Percentiles rank a stretch among this genome's conserved stretches.
Evolutionary conservation across 2,888 invertebrate species (phyloP).

Genomic region (Cheilosia vulpina): DNA sequence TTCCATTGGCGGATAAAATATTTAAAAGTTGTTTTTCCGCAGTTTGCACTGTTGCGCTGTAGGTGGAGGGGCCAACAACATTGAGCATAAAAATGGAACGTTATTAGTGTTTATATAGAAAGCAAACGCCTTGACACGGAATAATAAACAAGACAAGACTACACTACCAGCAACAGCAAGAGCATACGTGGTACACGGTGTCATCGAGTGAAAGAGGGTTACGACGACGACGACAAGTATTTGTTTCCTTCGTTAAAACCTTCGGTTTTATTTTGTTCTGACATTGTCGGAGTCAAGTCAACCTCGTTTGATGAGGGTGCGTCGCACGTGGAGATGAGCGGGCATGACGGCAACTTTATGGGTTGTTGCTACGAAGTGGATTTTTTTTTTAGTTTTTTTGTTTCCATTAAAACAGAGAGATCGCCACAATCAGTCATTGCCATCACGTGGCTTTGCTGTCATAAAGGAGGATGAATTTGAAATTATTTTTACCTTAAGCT

Average conservation of each 20-base stretch:
- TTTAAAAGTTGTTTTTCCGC: slow-evolving; percentile 21
- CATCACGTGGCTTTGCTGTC: slow-evolving; percentile 39
- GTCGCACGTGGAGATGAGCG: not conserved
- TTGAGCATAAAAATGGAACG: slow-evolving; percentile 64
- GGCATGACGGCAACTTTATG: slow-evolving; percentile 2
- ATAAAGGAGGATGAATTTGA: slow-evolving; percentile 20
- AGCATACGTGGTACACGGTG: slow-evolving; percentile 1
- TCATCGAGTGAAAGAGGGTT: slow-evolving; percentile 17
- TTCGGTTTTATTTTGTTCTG: slow-evolving; percentile 33
- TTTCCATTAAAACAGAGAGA: not conserved
- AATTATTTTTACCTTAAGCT: slow-evolving; percentile 25
- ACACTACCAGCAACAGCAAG: not conserved
- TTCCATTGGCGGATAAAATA: slow-evolving; percentile 27
- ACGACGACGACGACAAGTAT: not conserved
- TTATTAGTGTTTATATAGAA: slow-evolving; percentile 40
- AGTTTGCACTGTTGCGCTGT: not conserved
- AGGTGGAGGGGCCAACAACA: slow-evolving; percentile 60
- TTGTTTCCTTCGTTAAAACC: slow-evolving; percentile 1
- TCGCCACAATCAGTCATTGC: slow-evolving; percentile 31
- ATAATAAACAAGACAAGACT: slow-evolving; percentile 42
- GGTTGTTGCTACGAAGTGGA: slow-evolving; percentile 12
- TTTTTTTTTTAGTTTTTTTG: too few species aligned
- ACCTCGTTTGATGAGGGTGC: slow-evolving; percentile 33
- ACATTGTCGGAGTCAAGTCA: slow-evolving; percentile 52
- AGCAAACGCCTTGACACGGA: slow-evolving; percentile 55